Evolutionary conservation across 2,888 invertebrate genomes (phyloP), one percentile per base, ranked within the genome.

Genomic region (Eristalis pertinax): DNA sequence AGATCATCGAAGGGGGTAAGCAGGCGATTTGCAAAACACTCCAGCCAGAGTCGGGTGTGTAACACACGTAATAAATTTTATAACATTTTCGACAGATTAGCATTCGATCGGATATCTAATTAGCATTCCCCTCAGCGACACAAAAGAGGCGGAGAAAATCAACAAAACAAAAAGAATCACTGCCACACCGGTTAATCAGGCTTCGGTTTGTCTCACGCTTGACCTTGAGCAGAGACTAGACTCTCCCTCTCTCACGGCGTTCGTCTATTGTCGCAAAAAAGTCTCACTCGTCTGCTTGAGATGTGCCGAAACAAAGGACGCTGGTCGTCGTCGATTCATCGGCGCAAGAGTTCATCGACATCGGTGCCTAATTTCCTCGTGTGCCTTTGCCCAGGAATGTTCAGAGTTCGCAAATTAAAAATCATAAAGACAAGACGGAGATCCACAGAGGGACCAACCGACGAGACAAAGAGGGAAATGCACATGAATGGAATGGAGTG

Each of bases 361-460:
- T n/a, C 22, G 19, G 62, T 68, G 64, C 75, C 76, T 81, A 72
- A 76, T 73, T 73, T 70, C 41, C 64, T 73, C 38, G 22, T 68
- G 32, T 41, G 15, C 22, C n/a, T 56, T 50, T 11, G 32, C 50
- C 19, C 68, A 70, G 74, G 82, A 86, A 78, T 78, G 82, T 74
- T 64, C 74, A 75, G 83, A 75, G 43, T 79, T 78, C 35, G 35
- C 58, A 82, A 81, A 82, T 86, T 86, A 69, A 82, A 83, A 86
- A 86, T 75, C 83, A 86, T 86, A 86, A 86, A 86, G 86, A 83
- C 83, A 79, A 82, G n/a, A 19, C 73, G 69, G n/a, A n/a, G n/a
- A 78, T 78, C 76, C 58, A 80, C 73, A 50, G 43, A 69, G 50
- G 50, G 43, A 56, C 43, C 43, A 64, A n/a, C n/a, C n/a, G n/a